These are phyloP conservation scores for Cynoglossus semilaevis DNA, from an alignment of 2,113 vertebrate species.

Conservation along the genomic window DNA sequence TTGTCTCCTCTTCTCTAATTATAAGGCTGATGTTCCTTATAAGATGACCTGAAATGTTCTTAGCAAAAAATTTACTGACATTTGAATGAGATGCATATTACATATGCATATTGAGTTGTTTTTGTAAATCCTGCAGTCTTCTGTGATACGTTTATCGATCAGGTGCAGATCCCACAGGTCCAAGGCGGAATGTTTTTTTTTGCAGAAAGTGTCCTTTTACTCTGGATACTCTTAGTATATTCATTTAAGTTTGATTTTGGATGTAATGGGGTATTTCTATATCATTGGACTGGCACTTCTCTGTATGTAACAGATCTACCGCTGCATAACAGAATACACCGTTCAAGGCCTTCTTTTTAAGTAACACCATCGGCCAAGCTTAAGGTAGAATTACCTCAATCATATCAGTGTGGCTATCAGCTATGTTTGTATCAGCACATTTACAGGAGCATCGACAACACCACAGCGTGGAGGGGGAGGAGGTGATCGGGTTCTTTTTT, in stretches of 20 bases:
- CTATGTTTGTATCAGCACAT: slow-evolving; percentile 58
- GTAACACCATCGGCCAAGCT: slow-evolving; percentile 28
- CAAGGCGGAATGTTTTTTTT: no score
- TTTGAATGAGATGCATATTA: no score
- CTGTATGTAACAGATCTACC: not conserved
- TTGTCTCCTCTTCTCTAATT: no score
- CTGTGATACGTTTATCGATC: no score
- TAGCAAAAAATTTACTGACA: no score
- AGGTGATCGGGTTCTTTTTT: slow-evolving; percentile 52
- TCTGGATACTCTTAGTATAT: not conserved
- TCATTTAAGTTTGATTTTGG: not conserved
- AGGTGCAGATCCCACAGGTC: no score
- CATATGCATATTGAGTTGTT: no score
- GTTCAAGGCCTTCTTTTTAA: slow-evolving; percentile 22
- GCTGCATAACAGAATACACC: not conserved
- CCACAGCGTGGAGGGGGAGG: slow-evolving; percentile 23
- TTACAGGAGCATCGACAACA: slow-evolving; percentile 41
- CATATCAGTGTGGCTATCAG: slow-evolving; percentile 39
- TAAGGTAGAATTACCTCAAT: slow-evolving; percentile 44
- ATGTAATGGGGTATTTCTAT: not conserved
- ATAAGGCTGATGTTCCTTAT: no score
- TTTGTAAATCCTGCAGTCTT: no score
- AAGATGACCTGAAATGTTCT: no score
- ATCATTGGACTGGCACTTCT: not conserved
- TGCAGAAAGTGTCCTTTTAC: not conserved